Percentiles rank a stretch among this genome's conserved stretches.
Conservation (phyloP, 2,888 invertebrate species). For the Encarsia formosa region DNA sequence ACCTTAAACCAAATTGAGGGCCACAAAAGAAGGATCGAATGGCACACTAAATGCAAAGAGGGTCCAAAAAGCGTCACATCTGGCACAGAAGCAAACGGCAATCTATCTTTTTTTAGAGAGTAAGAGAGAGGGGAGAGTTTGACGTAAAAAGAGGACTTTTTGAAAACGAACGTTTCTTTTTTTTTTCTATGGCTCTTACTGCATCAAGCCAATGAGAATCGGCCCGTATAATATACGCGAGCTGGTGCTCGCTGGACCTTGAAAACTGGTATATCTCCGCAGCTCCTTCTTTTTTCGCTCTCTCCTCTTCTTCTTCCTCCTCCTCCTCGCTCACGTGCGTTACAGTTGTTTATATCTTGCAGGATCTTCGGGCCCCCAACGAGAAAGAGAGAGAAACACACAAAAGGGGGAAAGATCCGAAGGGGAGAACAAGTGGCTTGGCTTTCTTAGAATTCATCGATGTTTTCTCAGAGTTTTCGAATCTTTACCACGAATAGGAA, state of each 20-base stretch:
- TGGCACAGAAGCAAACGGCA: constrained; percentile 23
- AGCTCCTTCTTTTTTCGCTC: constrained; percentile 11
- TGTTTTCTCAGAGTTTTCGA: constrained; percentile 47
- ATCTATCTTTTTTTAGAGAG: constrained; percentile 20
- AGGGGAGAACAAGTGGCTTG: constrained; percentile 23
- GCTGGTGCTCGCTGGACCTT: constrained; percentile 30
- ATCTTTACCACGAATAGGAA: constrained; percentile 38
- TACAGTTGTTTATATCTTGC: not conserved
- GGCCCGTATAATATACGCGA: not conserved
- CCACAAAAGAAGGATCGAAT: constrained; percentile 28
- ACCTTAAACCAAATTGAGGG: constrained; percentile 14
- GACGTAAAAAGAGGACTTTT: constrained; percentile 42
- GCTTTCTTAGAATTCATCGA: constrained; percentile 43
- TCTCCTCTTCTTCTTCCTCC: not conserved
- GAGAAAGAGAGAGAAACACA: too few species aligned
- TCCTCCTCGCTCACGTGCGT: constrained; percentile 2
- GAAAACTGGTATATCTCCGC: constrained; percentile 45
- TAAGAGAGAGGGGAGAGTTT: too few species aligned
- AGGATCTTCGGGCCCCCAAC: not conserved
- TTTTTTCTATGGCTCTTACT: too few species aligned
- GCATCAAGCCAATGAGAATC: too few species aligned
- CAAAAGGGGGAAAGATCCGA: not conserved
- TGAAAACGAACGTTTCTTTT: too few species aligned
- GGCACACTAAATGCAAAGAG: constrained; percentile 16
- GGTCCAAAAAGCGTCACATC: constrained; percentile 30